These are phyloP conservation scores for Albula glossodonta DNA, from an alignment of 2,113 vertebrate genomes.

Conservation along the genomic window DNA sequence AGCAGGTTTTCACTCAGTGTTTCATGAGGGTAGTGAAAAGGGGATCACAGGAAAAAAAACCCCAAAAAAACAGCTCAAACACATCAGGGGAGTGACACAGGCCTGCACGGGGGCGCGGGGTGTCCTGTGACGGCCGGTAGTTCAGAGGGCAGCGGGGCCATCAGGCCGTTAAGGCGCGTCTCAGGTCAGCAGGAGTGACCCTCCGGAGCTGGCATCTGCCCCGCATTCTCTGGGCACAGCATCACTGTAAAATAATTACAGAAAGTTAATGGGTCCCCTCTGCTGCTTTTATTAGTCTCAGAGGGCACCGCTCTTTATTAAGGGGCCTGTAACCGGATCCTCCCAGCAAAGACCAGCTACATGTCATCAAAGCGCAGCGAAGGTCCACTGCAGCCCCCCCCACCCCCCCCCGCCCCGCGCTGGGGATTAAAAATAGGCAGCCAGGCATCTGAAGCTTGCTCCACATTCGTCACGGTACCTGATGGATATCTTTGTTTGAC, in stretches of 20 bases:
- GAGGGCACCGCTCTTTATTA: neutral
- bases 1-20: no score
- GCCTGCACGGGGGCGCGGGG: no score
- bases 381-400: neutral
- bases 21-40: no score
- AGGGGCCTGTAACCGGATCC: neutral
- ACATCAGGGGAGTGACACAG: no score
- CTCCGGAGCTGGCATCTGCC: neutral
- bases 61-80: no score
- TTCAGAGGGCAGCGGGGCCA: no score
- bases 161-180: no score
- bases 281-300: conserved; percentile 20
- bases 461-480: conserved; percentile 1
- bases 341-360: neutral
- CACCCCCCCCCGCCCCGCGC: no score
- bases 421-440: conserved; percentile 32
- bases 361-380: conserved; percentile 6
- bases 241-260: conserved; percentile 26
- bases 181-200: neutral
- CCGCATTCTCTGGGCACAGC: neutral
- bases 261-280: conserved; percentile 7
- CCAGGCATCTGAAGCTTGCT: conserved; percentile 30
- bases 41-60: no score
- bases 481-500: conserved; percentile 18
- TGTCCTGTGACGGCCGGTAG: no score